Conservation (phyloP, 2,797 vertebrate genomes). For the Crax fasciolata region DNA sequence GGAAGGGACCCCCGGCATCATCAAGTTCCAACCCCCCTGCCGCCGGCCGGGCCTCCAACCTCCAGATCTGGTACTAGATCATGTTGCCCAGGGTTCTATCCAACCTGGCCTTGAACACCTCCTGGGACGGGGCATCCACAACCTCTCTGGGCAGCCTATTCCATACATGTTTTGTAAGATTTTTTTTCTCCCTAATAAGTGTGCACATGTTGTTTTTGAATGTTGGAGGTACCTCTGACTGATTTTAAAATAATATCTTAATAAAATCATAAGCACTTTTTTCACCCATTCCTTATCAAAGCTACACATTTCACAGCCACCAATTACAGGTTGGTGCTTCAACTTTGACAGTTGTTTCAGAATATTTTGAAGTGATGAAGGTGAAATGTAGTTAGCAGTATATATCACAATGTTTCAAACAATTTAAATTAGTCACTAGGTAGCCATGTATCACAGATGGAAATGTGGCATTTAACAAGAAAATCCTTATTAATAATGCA, state of each 20-base stretch:
- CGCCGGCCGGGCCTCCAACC: too few species aligned
- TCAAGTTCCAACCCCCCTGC: too few species aligned
- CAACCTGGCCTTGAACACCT: not conserved
- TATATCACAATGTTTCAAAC: conserved; percentile 48
- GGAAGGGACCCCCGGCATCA: too few species aligned
- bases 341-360: conserved; percentile 36
- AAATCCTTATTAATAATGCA: conserved; percentile 58
- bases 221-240: not conserved
- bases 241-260: not conserved
- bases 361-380: conserved; percentile 39
- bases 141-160: not conserved
- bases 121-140: not conserved
- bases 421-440: conserved; percentile 71
- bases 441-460: conserved; percentile 54
- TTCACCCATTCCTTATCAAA: not conserved
- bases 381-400: conserved; percentile 61
- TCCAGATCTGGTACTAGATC: too few species aligned
- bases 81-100: not conserved
- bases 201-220: not conserved
- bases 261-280: not conserved
- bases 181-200: not conserved
- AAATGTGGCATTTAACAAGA: conserved; percentile 51
- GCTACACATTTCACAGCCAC: not conserved
- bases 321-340: not conserved
- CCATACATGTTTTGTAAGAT: not conserved